Base-by-base conservation (phyloP, 2,797 vertebrate species). In the Euthynnus affinis region DNA sequence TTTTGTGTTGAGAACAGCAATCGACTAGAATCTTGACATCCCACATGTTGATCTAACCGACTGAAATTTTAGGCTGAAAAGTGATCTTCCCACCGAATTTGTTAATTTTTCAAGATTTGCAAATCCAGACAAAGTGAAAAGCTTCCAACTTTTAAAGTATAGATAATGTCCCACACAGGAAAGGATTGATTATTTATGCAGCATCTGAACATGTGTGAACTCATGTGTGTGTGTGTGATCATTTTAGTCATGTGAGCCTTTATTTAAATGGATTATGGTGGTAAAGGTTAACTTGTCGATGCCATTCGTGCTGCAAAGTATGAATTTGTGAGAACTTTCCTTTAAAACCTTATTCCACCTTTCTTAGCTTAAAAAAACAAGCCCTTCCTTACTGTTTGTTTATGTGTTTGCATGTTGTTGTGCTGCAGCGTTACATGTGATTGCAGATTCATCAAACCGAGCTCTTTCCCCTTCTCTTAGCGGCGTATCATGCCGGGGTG, bases 361-460 rank as follows among this genome's bases (percentile, higher is more conserved):
- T 42, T 42, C 6, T 42, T 42, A 42, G 12, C 40, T 29, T 29
- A 8, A 13, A 14, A 42, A 13, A 14, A 13, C 12, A 14, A 42
- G 40, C 40, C 17, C 2, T 0, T 55, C 9, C 42, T 29, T 3
- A 14, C 29, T 57, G 37, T 25, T 25, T 71, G 15, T 65, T 2
- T 18, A 23, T 60, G 49, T 56, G 25, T 53, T 1, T 51, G 62
- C 23, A 9, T 58, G 66, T 8, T 49, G 51, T 37, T 18, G 34
- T 58, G 66, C 6, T 49, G 51, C 37, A n/a, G 34, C 5, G 4
- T 51, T 46, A 17, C 52, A 42, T 29, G 37, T 66, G 81, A 76
- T 74, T 79, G 52, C 74, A 60, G 12, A 42, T 73, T 62, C 80
- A 68, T 65, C 46, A 59, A 57, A 67, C 34, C 13, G 8, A 27